Evolutionary conservation across 1,140 invertebrate genomes (phyloP).

Genomic region (Cotesia vestalis): DNA sequence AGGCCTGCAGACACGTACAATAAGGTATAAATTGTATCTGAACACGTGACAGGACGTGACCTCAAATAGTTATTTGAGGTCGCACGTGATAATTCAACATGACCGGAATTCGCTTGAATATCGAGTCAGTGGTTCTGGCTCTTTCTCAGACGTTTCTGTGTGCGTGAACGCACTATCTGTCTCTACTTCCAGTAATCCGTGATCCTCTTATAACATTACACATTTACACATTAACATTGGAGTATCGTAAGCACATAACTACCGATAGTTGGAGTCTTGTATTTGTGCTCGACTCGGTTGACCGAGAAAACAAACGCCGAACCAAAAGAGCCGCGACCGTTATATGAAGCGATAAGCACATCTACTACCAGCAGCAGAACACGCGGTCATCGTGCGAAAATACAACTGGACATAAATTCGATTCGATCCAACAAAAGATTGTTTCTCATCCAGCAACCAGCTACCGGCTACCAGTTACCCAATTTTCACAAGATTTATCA

Average conservation of each 20-base stretch:
- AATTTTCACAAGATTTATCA: too few species aligned
- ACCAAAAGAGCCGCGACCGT: slow-evolving; percentile 52
- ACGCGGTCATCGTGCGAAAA: slow-evolving; percentile 40
- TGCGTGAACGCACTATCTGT: slow-evolving; percentile 19
- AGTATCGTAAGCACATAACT: too few species aligned
- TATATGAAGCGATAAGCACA: slow-evolving; percentile 64
- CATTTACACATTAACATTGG: slow-evolving; percentile 44
- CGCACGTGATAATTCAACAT: slow-evolving; percentile 8
- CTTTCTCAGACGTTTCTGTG: neutral
- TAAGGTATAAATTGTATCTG: neutral
- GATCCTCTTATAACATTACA: neutral
- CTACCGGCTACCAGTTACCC: too few species aligned
- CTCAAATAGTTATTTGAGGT: slow-evolving; percentile 10
- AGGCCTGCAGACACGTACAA: too few species aligned
- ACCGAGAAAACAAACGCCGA: slow-evolving; percentile 62
- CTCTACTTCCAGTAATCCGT: neutral
- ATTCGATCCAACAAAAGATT: neutral
- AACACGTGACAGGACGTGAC: neutral
- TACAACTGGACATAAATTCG: slow-evolving; percentile 52
- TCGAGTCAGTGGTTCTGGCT: too few species aligned
- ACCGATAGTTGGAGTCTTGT: too few species aligned
- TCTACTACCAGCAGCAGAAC: slow-evolving; percentile 56
- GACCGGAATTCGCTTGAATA: neutral
- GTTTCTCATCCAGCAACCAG: neutral
- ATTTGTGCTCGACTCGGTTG: slow-evolving; percentile 56